These are phyloP conservation scores for Aradus depressus DNA, from an alignment of 2,888 invertebrate genomes.

Conservation along the genomic window DNA sequence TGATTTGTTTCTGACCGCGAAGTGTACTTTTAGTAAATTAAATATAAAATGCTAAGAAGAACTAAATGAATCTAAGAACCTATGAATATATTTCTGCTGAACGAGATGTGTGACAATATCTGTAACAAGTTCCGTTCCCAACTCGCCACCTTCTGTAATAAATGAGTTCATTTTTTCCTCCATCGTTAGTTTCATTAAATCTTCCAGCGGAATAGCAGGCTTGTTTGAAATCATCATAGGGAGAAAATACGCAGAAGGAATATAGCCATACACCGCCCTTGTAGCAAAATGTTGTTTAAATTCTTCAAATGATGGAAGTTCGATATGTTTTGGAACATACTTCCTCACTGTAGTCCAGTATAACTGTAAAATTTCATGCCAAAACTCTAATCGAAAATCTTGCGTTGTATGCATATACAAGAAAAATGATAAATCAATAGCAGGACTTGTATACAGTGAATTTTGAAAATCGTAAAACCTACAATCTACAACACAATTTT, in stretches of 20 bases:
- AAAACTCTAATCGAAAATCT: constrained; percentile 31
- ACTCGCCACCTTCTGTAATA: constrained; percentile 16
- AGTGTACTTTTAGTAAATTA: too few relatives aligned
- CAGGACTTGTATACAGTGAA: constrained; percentile 34
- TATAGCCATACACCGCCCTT: constrained; percentile 24
- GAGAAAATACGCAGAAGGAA: constrained; percentile 22
- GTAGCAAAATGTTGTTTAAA: constrained; percentile 16
- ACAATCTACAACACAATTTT: constrained; percentile 33
- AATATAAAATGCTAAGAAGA: too few relatives aligned
- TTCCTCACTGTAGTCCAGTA: constrained; percentile 30
- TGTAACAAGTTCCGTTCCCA: constrained; percentile 18
- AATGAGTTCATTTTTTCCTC: constrained; percentile 10
- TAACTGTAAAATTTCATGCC: constrained; percentile 31
- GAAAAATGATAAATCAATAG: constrained; percentile 36
- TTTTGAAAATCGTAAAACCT: constrained; percentile 36
- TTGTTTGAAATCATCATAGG: constrained; percentile 22
- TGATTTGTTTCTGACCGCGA: too few relatives aligned
- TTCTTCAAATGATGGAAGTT: constrained; percentile 16
- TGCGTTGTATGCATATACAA: constrained; percentile 35
- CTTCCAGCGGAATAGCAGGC: not conserved
- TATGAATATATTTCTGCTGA: constrained; percentile 29
- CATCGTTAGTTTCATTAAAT: not conserved
- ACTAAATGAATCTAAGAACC: constrained; percentile 17
- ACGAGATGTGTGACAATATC: constrained; percentile 27
- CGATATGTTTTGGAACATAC: constrained; percentile 5